phyloP scores from a whole-genome alignment of 2,113 vertebrate genomes.

The Meles meles region DNA sequence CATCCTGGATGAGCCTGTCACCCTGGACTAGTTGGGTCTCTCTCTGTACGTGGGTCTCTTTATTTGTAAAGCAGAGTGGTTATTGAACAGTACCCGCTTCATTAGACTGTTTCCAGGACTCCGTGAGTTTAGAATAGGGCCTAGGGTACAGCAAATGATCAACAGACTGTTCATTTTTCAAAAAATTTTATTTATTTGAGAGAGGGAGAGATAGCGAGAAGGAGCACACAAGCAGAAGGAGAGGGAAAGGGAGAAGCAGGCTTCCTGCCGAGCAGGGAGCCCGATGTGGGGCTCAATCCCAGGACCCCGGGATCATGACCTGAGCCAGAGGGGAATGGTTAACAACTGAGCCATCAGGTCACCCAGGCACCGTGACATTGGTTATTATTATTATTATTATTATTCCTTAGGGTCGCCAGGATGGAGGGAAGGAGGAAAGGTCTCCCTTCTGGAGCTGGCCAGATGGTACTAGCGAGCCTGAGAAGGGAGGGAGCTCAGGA shows the following conservation, averaged over 20 bases:
- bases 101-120: neutral
- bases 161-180: neutral
- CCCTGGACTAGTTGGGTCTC: neutral
- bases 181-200: neutral
- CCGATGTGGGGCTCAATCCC: neutral
- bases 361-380: neutral
- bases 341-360: neutral
- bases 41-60: neutral
- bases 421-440: neutral
- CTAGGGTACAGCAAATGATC: neutral
- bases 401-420: neutral
- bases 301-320: neutral
- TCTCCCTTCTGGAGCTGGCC: neutral
- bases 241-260: neutral
- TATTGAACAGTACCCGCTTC: neutral
- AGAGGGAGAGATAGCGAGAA: neutral
- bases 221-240: neutral
- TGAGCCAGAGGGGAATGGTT: neutral
- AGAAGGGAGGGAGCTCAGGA: neutral
- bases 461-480: too few relatives aligned
- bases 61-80: neutral
- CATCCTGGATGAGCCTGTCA: neutral
- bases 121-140: neutral
- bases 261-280: neutral
- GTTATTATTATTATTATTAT: too few relatives aligned